Evolutionary conservation across 2,797 vertebrate species (phyloP).

Genomic region (Avahi laniger): DNA sequence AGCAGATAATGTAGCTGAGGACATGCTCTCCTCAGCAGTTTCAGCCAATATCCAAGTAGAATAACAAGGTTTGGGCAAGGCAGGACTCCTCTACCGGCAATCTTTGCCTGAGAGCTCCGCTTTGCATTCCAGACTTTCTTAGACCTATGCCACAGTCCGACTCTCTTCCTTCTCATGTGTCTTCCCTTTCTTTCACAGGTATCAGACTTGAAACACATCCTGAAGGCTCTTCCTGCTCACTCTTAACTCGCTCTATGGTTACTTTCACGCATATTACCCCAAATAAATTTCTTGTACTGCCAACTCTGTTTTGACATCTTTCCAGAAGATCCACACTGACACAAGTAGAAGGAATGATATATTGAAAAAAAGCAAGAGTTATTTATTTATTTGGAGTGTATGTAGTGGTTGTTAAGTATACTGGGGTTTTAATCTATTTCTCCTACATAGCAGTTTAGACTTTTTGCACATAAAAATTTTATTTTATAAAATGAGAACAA

Average conservation of each 20-base stretch:
- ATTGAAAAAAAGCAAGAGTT: not conserved
- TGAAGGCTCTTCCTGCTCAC: not conserved
- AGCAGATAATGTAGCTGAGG: too few species aligned
- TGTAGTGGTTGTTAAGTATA: not conserved
- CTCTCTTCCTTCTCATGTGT: not conserved
- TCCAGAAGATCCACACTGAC: not conserved
- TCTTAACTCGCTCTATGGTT: not conserved
- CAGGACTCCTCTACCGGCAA: not conserved
- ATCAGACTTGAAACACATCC: not conserved
- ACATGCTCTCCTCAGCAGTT: not conserved
- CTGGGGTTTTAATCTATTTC: not conserved
- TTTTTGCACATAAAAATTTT: not conserved
- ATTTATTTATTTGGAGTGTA: not conserved
- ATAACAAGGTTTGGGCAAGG: not conserved
- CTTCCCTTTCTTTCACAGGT: not conserved
- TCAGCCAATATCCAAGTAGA: not conserved
- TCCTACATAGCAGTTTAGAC: not conserved
- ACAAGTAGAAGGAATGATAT: not conserved
- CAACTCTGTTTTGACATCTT: not conserved
- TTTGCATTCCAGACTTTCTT: not conserved
- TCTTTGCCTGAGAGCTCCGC: not conserved
- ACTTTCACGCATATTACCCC: not conserved
- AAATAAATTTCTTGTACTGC: not conserved
- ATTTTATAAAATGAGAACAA: not conserved
- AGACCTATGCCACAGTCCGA: not conserved